phyloP scores from a whole-genome alignment of 2,113 vertebrate genomes.

The Anguilla rostrata region DNA sequence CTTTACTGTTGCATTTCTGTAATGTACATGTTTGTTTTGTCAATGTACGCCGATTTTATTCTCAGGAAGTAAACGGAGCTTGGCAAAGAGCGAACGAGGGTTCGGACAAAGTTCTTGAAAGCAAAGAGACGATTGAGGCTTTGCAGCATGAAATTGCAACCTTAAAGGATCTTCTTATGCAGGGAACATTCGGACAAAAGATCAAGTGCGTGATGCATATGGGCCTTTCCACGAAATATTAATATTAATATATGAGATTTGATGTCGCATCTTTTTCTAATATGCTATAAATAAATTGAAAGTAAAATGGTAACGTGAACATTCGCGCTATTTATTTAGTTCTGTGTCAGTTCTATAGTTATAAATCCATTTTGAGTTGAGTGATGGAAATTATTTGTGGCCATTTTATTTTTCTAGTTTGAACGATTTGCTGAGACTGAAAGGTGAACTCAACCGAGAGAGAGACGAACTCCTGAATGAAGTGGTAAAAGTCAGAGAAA shows the following conservation, averaged over 20 bases:
- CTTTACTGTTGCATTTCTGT: too few species aligned
- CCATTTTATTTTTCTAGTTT: conserved; percentile 65
- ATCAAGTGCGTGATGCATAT: conserved; percentile 66
- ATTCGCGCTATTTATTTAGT: too few species aligned
- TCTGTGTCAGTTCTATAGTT: neutral
- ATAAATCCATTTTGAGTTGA: neutral
- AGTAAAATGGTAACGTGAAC: too few species aligned
- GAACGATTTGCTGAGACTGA: conserved; percentile 74
- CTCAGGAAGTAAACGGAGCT: conserved; percentile 88
- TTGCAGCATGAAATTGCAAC: conserved; percentile 78
- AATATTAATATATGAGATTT: too few species aligned
- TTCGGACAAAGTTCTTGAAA: conserved; percentile 77
- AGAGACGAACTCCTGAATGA: conserved; percentile 76
- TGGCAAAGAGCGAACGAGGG: conserved; percentile 90
- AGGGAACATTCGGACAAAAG: conserved; percentile 67
- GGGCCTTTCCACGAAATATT: too few species aligned
- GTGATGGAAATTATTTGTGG: neutral
- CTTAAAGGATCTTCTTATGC: conserved; percentile 69
- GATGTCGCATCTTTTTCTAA: too few species aligned
- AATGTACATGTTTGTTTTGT: too few species aligned
- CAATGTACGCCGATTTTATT: neutral
- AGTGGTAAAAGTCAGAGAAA: conserved; percentile 80
- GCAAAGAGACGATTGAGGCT: conserved; percentile 72
- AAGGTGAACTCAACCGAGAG: conserved; percentile 81
- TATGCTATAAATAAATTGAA: too few species aligned